phyloP scores from a whole-genome alignment of 2,888 invertebrate genomes.

The Cacoxenus indagator region DNA sequence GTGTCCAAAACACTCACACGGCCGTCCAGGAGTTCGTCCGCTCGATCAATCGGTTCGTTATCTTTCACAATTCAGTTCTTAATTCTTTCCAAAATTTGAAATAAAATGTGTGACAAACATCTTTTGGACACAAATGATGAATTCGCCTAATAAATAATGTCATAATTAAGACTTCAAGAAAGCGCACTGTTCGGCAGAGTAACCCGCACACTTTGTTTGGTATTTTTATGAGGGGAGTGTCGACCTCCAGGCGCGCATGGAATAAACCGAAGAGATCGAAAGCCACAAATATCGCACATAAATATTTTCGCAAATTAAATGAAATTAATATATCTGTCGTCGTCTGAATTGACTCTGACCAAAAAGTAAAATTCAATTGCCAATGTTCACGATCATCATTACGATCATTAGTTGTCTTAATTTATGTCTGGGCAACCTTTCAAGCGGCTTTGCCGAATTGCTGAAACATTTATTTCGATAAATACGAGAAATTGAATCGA shows the following conservation, averaged over 20 bases:
- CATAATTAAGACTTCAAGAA: slow-evolving; percentile 31
- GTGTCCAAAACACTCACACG: slow-evolving; percentile 6
- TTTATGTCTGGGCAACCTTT: not conserved
- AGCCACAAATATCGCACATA: slow-evolving; percentile 41
- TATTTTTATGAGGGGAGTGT: not conserved
- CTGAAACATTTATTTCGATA: not conserved
- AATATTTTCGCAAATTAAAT: slow-evolving; percentile 60
- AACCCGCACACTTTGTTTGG: slow-evolving; percentile 8
- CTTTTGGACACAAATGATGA: slow-evolving; percentile 50
- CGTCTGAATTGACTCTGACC: slow-evolving; percentile 36
- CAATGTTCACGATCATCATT: not conserved
- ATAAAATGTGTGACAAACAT: slow-evolving; percentile 59
- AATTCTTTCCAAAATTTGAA: slow-evolving; percentile 41
- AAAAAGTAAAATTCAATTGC: not conserved
- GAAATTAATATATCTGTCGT: slow-evolving; percentile 58
- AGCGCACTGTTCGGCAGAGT: too few relatives aligned
- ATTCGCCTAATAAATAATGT: slow-evolving; percentile 52
- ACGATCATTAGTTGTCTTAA: not conserved
- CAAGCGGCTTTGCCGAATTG: not conserved
- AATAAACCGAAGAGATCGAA: slow-evolving; percentile 25
- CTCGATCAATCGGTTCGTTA: not conserved
- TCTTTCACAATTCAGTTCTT: not conserved
- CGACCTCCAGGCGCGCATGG: slow-evolving; percentile 27
- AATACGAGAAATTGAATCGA: not conserved
- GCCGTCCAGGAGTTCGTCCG: not conserved